Conservation (phyloP, 1,140 invertebrate species). For the Drosophila ironensis region DNA sequence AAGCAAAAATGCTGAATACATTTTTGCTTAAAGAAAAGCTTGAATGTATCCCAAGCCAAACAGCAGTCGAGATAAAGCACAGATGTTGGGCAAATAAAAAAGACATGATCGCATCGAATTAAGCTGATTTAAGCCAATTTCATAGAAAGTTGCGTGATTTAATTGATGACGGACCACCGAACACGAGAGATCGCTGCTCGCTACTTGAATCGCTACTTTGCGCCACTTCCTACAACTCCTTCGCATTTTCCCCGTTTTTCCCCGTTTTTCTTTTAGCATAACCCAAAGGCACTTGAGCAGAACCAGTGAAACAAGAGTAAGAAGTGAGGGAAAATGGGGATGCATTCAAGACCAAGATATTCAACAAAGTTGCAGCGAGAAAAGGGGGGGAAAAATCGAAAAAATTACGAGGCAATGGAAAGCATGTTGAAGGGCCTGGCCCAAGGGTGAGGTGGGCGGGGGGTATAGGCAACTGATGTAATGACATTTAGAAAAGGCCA, state of each 20-base stretch:
- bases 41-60: not conserved
- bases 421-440: slow-evolving; percentile 31
- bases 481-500: slow-evolving; percentile 60
- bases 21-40: too few relatives aligned
- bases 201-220: too few relatives aligned
- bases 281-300: slow-evolving; percentile 40
- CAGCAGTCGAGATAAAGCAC: too few relatives aligned
- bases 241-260: slow-evolving; percentile 11
- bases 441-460: too few relatives aligned
- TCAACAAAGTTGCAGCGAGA: slow-evolving; percentile 28
- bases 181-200: too few relatives aligned
- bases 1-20: too few relatives aligned
- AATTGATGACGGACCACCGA: slow-evolving; percentile 41
- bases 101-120: slow-evolving; percentile 26
- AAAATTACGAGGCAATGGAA: slow-evolving; percentile 16
- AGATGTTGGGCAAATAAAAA: not conserved
- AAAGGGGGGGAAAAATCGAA: not conserved
- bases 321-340: not conserved
- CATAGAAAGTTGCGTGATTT: slow-evolving; percentile 67
- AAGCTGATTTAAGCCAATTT: slow-evolving; percentile 38
- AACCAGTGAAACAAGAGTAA: slow-evolving; percentile 8
- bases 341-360: slow-evolving; percentile 5
- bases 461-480: slow-evolving; percentile 43
- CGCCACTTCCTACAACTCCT: slow-evolving; percentile 3
- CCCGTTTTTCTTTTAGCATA: slow-evolving; percentile 3